Conservation (phyloP, 2,113 vertebrate genomes). For the Forbesichthys agassizii region DNA sequence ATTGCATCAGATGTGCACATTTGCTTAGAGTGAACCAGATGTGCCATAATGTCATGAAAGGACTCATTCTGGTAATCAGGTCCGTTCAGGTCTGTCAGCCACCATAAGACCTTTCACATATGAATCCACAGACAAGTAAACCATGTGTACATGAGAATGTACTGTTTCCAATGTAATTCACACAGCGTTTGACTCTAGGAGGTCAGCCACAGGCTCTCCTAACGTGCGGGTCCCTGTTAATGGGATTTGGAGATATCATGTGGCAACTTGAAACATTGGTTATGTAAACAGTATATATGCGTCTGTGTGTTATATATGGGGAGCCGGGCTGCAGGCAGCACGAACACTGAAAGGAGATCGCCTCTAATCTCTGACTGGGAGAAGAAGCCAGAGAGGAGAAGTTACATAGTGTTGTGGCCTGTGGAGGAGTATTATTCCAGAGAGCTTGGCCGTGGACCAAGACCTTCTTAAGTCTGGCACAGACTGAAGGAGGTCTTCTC, state of each 20-base stretch:
- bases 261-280: conserved; percentile 29
- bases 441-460: conserved; percentile 61
- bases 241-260: conserved; percentile 35
- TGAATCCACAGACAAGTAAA: too few relatives aligned
- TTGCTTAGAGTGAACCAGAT: too few relatives aligned
- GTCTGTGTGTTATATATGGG: conserved; percentile 34
- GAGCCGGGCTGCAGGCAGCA: conserved; percentile 52
- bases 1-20: too few relatives aligned
- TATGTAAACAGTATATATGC: background rate
- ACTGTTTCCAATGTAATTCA: too few relatives aligned
- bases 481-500: conserved; percentile 33
- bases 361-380: conserved; percentile 56
- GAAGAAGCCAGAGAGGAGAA: conserved; percentile 33
- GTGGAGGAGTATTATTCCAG: conserved; percentile 62
- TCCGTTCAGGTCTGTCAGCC: too few relatives aligned
- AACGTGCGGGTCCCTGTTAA: conserved; percentile 12
- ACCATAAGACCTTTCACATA: too few relatives aligned
- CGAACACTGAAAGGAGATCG: conserved; percentile 61
- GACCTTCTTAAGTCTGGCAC: conserved; percentile 57
- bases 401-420: conserved; percentile 58
- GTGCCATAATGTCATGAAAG: too few relatives aligned
- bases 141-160: too few relatives aligned
- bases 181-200: too few relatives aligned
- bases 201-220: background rate
- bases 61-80: too few relatives aligned